These are phyloP conservation scores for Amiota communis DNA, from an alignment of 2,888 invertebrate genomes.

Conservation along the genomic window DNA sequence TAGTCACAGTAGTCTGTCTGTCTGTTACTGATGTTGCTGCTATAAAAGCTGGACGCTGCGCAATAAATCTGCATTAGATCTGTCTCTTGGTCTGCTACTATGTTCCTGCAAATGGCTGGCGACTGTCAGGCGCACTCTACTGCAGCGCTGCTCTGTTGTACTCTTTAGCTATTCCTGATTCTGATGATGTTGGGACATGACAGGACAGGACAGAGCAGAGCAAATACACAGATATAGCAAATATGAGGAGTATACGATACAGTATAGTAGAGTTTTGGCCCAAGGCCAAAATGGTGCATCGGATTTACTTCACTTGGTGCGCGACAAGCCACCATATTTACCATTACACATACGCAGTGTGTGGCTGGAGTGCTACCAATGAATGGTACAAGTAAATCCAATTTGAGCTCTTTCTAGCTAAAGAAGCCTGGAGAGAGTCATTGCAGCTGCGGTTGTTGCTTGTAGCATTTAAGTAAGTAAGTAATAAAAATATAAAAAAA, in stretches of 20 bases:
- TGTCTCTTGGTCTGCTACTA: no score
- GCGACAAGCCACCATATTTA: constrained; percentile 10
- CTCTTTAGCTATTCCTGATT: constrained; percentile 1
- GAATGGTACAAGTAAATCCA: constrained; percentile 27
- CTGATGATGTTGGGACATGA: not conserved
- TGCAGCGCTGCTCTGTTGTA: not conserved
- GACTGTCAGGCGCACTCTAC: constrained; percentile 29
- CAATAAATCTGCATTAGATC: constrained; percentile 63
- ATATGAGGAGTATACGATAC: not conserved
- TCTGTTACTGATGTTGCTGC: not conserved
- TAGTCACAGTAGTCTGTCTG: constrained; percentile 23
- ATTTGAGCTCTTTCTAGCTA: not conserved
- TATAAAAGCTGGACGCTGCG: constrained; percentile 34
- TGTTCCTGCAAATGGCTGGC: constrained; percentile 13
- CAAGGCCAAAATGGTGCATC: constrained; percentile 53
- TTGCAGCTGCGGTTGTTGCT: constrained; percentile 4
- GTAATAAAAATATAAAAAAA: not conserved
- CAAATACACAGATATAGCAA: constrained; percentile 20
- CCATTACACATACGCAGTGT: constrained; percentile 20
- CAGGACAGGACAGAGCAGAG: not conserved
- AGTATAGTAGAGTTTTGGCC: constrained; percentile 47
- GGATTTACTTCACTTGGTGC: constrained; percentile 17
- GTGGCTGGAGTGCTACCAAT: constrained; percentile 21
- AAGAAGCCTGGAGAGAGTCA: not conserved
- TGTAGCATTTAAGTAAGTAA: constrained; percentile 6